Percentiles rank a stretch among this genome's conserved stretches.
Conservation (phyloP, 1,140 invertebrate species). For the Manduca sexta region DNA sequence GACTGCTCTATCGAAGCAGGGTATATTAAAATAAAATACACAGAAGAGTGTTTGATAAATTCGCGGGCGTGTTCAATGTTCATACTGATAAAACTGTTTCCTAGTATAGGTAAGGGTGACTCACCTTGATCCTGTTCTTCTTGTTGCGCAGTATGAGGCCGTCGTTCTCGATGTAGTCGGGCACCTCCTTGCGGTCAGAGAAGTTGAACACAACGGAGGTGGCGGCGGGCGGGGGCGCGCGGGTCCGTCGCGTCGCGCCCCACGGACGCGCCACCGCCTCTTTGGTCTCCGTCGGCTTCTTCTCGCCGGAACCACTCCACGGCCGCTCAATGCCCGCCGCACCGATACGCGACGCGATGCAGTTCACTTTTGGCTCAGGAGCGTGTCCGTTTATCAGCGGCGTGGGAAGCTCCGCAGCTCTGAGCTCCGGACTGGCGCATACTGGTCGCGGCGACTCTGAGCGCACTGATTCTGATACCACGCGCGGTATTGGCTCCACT, state of each 20-base stretch:
- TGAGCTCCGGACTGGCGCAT: conserved; percentile 24
- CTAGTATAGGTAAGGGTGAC: conserved; percentile 13
- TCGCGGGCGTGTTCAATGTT: too few species aligned
- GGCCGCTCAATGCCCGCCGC: conserved; percentile 49
- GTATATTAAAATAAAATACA: too few species aligned
- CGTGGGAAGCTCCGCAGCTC: background rate
- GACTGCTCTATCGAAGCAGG: too few species aligned
- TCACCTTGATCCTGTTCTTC: conserved; percentile 82
- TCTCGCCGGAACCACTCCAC: conserved; percentile 41
- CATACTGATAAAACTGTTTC: too few species aligned
- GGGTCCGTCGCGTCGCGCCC: conserved; percentile 24
- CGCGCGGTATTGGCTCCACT: conserved; percentile 43
- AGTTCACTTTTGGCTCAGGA: conserved; percentile 20
- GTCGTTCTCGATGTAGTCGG: conserved; percentile 93
- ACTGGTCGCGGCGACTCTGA: conserved; percentile 4
- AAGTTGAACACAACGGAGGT: conserved; percentile 92
- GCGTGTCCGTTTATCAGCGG: conserved; percentile 40
- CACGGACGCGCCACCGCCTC: conserved; percentile 16
- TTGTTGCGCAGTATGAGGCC: conserved; percentile 81
- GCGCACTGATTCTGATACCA: conserved; percentile 20
- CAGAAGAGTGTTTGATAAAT: too few species aligned
- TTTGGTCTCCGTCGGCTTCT: conserved; percentile 11
- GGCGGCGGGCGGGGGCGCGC: conserved; percentile 47
- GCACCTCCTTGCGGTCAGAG: conserved; percentile 85
- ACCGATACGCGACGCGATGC: conserved; percentile 30